Conservation (phyloP, 1,140 invertebrate species). For the Reticulitermes speratus region DNA sequence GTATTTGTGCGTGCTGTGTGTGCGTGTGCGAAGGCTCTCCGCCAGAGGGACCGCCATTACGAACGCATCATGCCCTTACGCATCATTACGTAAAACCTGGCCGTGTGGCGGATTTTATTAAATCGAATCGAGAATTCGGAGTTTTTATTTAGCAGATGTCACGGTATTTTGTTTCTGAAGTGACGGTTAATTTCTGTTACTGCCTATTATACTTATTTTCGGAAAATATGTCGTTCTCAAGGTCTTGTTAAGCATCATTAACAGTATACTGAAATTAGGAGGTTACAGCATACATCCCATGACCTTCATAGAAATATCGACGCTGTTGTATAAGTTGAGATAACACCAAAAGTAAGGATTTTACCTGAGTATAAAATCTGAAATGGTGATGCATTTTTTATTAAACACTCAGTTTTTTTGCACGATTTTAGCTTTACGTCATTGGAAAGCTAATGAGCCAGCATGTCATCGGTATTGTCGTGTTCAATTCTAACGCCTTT, state of each 20-base stretch:
- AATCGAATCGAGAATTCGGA: not conserved
- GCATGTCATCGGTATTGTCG: not conserved
- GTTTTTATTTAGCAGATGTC: not conserved
- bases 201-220: not conserved
- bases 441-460: not conserved
- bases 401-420: not conserved
- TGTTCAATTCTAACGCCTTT: not conserved
- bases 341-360: not conserved
- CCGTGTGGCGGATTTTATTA: not conserved
- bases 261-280: not conserved
- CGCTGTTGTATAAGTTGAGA: not conserved
- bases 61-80: constrained; percentile 11
- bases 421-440: not conserved
- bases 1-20: not conserved
- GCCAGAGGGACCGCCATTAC: constrained; percentile 11
- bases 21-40: not conserved
- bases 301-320: not conserved
- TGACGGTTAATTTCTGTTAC: no score
- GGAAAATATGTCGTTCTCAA: not conserved
- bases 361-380: not conserved
- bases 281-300: not conserved
- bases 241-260: not conserved
- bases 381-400: not conserved
- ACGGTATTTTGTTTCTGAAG: no score
- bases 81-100: not conserved